Evolutionary conservation across 2,797 vertebrate species (phyloP), one percentile per base, ranked within the genome.

Genomic region (Rhadinocentrus ornatus): DNA sequence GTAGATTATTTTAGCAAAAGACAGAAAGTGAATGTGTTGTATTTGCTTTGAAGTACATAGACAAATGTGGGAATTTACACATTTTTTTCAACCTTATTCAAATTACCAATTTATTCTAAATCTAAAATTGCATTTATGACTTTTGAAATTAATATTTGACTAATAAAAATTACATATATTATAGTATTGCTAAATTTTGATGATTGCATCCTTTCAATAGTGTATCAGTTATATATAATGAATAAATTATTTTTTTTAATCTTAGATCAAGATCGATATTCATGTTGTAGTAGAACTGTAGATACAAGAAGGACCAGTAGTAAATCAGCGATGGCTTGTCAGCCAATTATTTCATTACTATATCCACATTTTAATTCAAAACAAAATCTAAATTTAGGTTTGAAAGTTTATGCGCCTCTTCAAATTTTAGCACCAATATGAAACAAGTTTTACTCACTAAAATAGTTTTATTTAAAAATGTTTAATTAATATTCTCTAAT

Each of bases 101-200:
- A 6, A 37, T 11, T 1, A 50, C 24, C 3, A 6, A 46, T 46
- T 48, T 48, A 48, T 48, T n/a, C 8, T n/a, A n/a, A n/a, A 48
- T 48, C 20, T 48, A 13, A 29, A 35, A 7, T 37, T 2, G 2
- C 0, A 26, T 61, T 16, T 64, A 12, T 55, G 2, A 6, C 39
- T 41, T 41, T 41, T 41, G 15, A 16, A 20, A 44, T 44, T 44
- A 35, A 26, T 10, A 55, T 50, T 15, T 4, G 35, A 13, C 15
- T 73, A 34, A 35, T 32, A 24, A 37, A 71, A 71, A 59, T 35
- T 58, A 27, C 3, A 15, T n/a, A 24, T 53, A 3, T 7, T 22
- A 8, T 53, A 3, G 10, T 22, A 8, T 26, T 41, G 13, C 52
- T 65, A 9, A 27, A 26, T 11, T 29, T 15, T 34, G 27, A 54